Conservation (phyloP, 2,797 vertebrate species). For the Apogon talboti region DNA sequence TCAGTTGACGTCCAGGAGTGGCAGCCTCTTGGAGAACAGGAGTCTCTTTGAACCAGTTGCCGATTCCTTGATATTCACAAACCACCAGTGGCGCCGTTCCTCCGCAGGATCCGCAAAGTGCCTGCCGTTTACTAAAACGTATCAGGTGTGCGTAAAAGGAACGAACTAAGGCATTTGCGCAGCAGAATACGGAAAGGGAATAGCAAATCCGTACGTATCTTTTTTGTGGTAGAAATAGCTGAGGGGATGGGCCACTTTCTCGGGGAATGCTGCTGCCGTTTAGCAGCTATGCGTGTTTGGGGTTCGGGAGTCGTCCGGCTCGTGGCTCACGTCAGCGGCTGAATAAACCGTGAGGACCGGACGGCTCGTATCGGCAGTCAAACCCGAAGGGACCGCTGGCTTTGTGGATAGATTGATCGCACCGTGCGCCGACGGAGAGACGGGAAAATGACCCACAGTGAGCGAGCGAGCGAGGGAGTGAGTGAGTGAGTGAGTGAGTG, state of each 20-base stretch:
- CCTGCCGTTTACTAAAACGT: constrained; percentile 33
- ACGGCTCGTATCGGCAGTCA: constrained; percentile 22
- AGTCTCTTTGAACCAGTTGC: constrained; percentile 49
- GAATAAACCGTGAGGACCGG: constrained; percentile 23
- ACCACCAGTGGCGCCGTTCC: constrained; percentile 72
- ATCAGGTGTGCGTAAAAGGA: constrained; percentile 69
- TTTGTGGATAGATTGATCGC: constrained; percentile 22
- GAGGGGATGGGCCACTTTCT: constrained; percentile 69
- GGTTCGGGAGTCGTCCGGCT: constrained; percentile 69
- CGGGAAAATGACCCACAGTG: constrained; percentile 34
- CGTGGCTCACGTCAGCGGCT: constrained; percentile 42
- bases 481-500: background rate
- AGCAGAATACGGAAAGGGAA: constrained; percentile 65
- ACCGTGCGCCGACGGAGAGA: constrained; percentile 38
- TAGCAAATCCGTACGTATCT: constrained; percentile 60
- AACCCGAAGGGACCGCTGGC: constrained; percentile 13
- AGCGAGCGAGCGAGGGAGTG: background rate
- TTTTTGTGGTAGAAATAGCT: constrained; percentile 48
- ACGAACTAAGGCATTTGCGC: constrained; percentile 64
- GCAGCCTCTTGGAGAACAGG: constrained; percentile 33
- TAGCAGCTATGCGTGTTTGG: constrained; percentile 32
- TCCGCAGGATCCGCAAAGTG: constrained; percentile 58
- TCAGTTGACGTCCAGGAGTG: constrained; percentile 6
- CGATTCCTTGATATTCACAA: constrained; percentile 67
- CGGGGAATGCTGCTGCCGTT: constrained; percentile 58